Base-by-base conservation (phyloP, 2,888 invertebrate genomes). In the Caenorhabditis imperialis region DNA sequence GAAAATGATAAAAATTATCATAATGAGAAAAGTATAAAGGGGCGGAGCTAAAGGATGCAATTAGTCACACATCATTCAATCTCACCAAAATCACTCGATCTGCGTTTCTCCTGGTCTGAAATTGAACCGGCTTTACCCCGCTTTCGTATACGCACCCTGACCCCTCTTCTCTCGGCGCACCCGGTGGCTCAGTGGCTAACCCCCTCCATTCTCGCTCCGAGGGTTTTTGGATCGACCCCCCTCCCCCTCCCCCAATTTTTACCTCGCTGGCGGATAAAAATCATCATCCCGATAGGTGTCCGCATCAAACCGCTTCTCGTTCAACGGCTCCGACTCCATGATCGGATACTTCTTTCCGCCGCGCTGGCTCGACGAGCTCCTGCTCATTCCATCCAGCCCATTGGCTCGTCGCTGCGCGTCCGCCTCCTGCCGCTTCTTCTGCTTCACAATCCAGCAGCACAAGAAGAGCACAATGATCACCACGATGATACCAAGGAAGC, bases 371-470 rank as follows among this genome's bases (percentile, higher is more conserved):
- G 50, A 51, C 25, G 65, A 61, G 37, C 74, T 67, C 40, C 74
- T 45, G 35, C 74, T 74, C 44, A 58, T 42, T 30, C 57, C 45
- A 57, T 74, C 74, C 6, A 25, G 33, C 8, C 65, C 67, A 27
- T 60, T 50, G 30, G 55, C 51, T 35, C 65, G 38, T 44, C 65
- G 40, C 12, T 25, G 48, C 50, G 53, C 53, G 27, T 23, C 30
- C 22, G 65, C 65, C 22, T 65, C 65, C n/a, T 50, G 42, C 57
- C 54, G 45, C 27, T 75, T 75, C 70, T 71, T 75, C 40, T 71
- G 63, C 53, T 82, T 82, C n/a, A 81, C 75, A 47, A 79, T 78
- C 82, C 82, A 82, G 54, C 80, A 82, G 44, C 74, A 76, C 30
- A 81, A 33, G 78, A 77, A 77, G 23, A 75, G 40, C 14, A 76